These are phyloP conservation scores for Polypterus bichir DNA, from an alignment of 2,113 vertebrate genomes.

Conservation along the genomic window DNA sequence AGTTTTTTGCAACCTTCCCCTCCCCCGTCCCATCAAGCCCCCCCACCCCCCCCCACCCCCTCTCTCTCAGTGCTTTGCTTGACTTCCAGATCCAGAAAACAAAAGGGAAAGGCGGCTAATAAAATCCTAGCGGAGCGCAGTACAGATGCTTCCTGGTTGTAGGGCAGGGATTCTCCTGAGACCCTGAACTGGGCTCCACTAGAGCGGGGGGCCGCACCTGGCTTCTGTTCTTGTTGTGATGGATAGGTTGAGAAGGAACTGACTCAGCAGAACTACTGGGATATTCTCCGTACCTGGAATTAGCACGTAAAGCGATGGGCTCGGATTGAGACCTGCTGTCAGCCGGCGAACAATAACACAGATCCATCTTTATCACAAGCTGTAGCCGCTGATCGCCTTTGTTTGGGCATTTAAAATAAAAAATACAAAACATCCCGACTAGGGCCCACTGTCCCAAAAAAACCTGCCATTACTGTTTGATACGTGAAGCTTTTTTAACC, in stretches of 20 bases:
- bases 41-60: too few species aligned
- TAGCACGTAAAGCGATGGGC: slow-evolving; percentile 49
- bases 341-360: slow-evolving; percentile 76
- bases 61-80: slow-evolving; percentile 12
- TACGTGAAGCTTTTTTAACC: too few species aligned
- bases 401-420: not conserved
- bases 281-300: slow-evolving; percentile 55
- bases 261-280: slow-evolving; percentile 59
- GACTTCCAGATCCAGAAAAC: slow-evolving; percentile 32
- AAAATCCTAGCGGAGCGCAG: slow-evolving; percentile 40
- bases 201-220: slow-evolving; percentile 52
- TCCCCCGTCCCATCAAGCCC: slow-evolving; percentile 12
- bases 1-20: slow-evolving; percentile 34
- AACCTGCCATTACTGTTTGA: not conserved
- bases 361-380: slow-evolving; percentile 48
- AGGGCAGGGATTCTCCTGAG: slow-evolving; percentile 37
- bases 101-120: slow-evolving; percentile 49
- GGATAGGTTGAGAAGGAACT: slow-evolving; percentile 64
- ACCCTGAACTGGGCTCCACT: slow-evolving; percentile 24
- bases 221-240: slow-evolving; percentile 55
- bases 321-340: slow-evolving; percentile 75
- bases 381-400: too few species aligned
- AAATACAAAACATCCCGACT: not conserved
- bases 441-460: not conserved
- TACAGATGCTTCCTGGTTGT: slow-evolving; percentile 57